Evolutionary conservation across 2,113 vertebrate species (phyloP).

Genomic region (Holacanthus passer): DNA sequence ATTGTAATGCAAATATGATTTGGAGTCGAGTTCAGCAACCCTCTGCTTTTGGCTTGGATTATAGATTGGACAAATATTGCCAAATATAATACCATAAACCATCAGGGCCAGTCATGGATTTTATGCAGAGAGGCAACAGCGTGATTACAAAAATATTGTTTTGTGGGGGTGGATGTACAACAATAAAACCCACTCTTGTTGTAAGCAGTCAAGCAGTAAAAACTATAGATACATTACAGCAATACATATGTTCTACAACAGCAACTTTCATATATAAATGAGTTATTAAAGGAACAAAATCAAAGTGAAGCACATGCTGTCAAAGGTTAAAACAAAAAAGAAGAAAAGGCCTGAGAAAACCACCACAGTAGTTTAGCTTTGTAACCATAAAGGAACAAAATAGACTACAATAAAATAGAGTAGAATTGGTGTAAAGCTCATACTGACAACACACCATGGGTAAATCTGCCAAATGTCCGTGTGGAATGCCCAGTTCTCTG

Average conservation of each 20-base stretch:
- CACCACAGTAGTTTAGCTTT: not conserved
- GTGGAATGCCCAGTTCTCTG: conserved; percentile 82
- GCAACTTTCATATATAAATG: conserved; percentile 16
- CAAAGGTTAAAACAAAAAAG: not conserved
- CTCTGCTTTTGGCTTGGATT: conserved; percentile 24
- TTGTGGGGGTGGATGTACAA: conserved; percentile 65
- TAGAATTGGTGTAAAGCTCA: conserved; percentile 59
- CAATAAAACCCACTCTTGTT: conserved; percentile 59
- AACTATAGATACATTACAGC: conserved; percentile 30
- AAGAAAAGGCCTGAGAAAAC: not conserved
- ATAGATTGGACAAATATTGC: conserved; percentile 17
- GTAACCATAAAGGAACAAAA: not conserved
- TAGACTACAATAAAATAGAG: not conserved
- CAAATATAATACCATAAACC: conserved; percentile 42
- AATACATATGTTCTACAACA: conserved; percentile 32
- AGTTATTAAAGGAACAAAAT: conserved; percentile 37
- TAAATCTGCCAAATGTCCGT: conserved; percentile 83
- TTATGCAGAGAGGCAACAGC: conserved; percentile 58
- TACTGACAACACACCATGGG: conserved; percentile 85
- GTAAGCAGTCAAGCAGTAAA: conserved; percentile 53
- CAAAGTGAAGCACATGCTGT: conserved; percentile 35
- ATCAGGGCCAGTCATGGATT: conserved; percentile 32
- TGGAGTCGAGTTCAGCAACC: conserved; percentile 10
- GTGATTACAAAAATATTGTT: conserved; percentile 49
- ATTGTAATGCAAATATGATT: conserved; percentile 27